Evolutionary conservation across 2,888 invertebrate species (phyloP).

Genomic region (Thelaira solivaga): DNA sequence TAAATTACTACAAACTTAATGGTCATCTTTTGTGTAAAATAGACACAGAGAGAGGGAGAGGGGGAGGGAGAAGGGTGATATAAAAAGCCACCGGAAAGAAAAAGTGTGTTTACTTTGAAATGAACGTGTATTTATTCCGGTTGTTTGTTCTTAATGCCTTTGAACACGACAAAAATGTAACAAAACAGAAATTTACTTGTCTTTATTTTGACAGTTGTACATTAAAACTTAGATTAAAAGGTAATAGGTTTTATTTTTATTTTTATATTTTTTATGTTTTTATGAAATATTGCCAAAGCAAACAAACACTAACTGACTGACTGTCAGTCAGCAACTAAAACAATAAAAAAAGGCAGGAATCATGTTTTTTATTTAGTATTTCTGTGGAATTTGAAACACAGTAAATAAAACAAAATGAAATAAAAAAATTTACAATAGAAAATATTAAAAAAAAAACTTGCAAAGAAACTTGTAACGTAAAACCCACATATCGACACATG

Average conservation of each 20-base stretch:
- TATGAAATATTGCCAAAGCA: slow-evolving; percentile 18
- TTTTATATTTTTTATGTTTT: slow-evolving; percentile 3
- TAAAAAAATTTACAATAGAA: too few relatives aligned
- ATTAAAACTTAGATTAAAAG: slow-evolving; percentile 58
- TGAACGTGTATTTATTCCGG: neutral
- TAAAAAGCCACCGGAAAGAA: too few relatives aligned
- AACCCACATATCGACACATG: slow-evolving; percentile 52
- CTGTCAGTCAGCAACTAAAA: slow-evolving; percentile 24
- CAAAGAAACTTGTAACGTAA: slow-evolving; percentile 31
- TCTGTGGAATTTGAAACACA: slow-evolving; percentile 11
- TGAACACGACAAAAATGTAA: neutral
- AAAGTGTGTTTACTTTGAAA: neutral
- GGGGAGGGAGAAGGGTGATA: too few relatives aligned
- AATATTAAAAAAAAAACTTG: slow-evolving; percentile 18
- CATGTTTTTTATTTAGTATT: slow-evolving; percentile 13
- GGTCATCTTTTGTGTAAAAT: too few relatives aligned
- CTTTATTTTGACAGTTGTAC: slow-evolving; percentile 53
- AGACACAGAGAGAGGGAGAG: too few relatives aligned
- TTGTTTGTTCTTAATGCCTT: neutral
- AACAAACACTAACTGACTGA: too few relatives aligned
- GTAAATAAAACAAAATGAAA: slow-evolving; percentile 17
- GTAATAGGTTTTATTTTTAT: slow-evolving; percentile 24
- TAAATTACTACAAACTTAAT: too few relatives aligned
- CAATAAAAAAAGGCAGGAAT: slow-evolving; percentile 3
- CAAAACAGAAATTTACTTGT: slow-evolving; percentile 36